Evolutionary conservation across 1,140 invertebrate genomes (phyloP).

Genomic region (Megalonaias nervosa): DNA sequence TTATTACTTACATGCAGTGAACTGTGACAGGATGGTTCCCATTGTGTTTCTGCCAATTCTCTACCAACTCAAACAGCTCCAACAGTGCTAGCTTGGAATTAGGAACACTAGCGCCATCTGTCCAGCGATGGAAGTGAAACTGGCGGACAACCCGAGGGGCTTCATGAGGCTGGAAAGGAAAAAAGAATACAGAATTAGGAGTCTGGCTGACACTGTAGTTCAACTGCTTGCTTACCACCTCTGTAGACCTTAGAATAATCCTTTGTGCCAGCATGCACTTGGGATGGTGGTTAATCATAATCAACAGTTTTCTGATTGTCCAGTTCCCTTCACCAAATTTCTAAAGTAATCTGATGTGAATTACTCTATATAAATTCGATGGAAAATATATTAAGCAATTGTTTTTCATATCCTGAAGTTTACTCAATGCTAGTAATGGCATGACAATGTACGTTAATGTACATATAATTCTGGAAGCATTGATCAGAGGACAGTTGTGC

Average conservation of each 20-base stretch:
- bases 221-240: neutral
- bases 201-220: neutral
- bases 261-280: neutral
- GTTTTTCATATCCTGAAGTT: no score
- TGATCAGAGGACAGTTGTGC: no score
- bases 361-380: no score
- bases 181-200: slow-evolving; percentile 4
- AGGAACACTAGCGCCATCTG: slow-evolving; percentile 55
- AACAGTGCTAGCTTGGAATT: slow-evolving; percentile 61
- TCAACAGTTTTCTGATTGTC: neutral
- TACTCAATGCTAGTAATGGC: no score
- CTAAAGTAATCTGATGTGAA: no score
- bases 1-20: slow-evolving; percentile 67
- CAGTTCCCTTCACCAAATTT: no score
- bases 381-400: no score
- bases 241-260: neutral
- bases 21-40: slow-evolving; percentile 63
- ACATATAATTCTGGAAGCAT: no score
- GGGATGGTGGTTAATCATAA: neutral
- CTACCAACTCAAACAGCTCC: slow-evolving; percentile 64
- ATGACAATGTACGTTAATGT: no score
- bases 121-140: slow-evolving; percentile 69
- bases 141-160: slow-evolving; percentile 62
- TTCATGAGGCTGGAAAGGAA: slow-evolving; percentile 52
- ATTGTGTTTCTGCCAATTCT: slow-evolving; percentile 64